Conservation (phyloP, 2,888 invertebrate species). For the Himalopsyche japonica region DNA sequence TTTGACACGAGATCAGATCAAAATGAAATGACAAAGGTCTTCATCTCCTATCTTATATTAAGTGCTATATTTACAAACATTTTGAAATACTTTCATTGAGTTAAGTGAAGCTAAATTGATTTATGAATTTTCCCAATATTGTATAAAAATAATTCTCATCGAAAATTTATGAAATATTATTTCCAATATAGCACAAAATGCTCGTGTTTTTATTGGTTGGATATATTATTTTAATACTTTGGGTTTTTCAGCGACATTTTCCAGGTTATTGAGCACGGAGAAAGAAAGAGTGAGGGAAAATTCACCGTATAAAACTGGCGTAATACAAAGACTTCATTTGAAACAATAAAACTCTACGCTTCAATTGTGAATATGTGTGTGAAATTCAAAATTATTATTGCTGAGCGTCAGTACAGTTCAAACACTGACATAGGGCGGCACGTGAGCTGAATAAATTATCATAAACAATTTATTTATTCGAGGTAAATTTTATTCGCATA, state of each 20-base stretch:
- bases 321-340: conserved; percentile 33
- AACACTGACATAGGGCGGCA: conserved; percentile 34
- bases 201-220: background rate
- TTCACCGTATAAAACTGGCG: background rate
- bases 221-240: background rate
- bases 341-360: conserved; percentile 40
- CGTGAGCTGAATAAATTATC: conserved; percentile 39
- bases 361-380: conserved; percentile 32
- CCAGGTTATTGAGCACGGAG: background rate
- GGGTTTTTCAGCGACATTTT: background rate
- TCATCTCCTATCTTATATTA: too few relatives aligned
- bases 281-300: background rate
- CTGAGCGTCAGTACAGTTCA: conserved; percentile 40
- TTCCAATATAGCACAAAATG: background rate
- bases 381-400: conserved; percentile 38
- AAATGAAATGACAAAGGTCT: too few relatives aligned
- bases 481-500: background rate
- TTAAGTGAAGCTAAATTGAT: too few relatives aligned
- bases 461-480: conserved; percentile 22
- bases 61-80: too few relatives aligned
- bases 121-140: too few relatives aligned
- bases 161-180: too few relatives aligned
- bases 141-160: too few relatives aligned
- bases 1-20: too few relatives aligned
- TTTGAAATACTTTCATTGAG: too few relatives aligned